Evolutionary conservation across 2,797 vertebrate species (phyloP).

Genomic region (Diplodus sargus): DNA sequence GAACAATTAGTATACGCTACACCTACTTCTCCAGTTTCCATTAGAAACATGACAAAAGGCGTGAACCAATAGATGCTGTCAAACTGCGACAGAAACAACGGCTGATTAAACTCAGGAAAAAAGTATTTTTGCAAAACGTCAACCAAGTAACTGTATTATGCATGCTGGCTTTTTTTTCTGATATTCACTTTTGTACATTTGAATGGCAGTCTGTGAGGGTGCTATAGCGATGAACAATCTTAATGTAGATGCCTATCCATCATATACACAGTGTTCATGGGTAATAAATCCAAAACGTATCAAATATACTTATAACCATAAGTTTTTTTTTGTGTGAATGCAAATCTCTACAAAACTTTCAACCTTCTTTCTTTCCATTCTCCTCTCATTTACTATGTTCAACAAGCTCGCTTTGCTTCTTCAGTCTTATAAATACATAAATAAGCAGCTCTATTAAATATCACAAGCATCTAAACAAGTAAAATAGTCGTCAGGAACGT

Average conservation of each 20-base stretch:
- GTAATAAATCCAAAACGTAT: not conserved
- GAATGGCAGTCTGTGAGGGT: conserved; percentile 15
- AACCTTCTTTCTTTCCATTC: no score
- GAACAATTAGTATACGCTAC: not conserved
- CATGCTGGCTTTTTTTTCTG: no score
- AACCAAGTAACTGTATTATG: not conserved
- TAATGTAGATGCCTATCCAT: conserved; percentile 13
- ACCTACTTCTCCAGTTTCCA: not conserved
- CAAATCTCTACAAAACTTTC: not conserved
- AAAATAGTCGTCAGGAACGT: no score
- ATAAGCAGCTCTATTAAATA: no score
- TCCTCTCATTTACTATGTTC: no score
- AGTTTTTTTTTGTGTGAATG: not conserved
- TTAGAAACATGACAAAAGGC: no score
- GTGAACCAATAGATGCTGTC: not conserved
- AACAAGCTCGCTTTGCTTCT: no score
- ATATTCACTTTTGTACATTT: not conserved
- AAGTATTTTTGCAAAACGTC: not conserved
- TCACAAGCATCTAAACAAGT: no score
- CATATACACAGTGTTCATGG: not conserved
- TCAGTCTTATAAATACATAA: no score
- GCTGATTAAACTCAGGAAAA: not conserved
- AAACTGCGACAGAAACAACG: not conserved
- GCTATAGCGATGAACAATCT: conserved; percentile 1
- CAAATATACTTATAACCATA: not conserved